Conservation (phyloP, 2,888 invertebrate species). For the Hecatera dysodea region DNA sequence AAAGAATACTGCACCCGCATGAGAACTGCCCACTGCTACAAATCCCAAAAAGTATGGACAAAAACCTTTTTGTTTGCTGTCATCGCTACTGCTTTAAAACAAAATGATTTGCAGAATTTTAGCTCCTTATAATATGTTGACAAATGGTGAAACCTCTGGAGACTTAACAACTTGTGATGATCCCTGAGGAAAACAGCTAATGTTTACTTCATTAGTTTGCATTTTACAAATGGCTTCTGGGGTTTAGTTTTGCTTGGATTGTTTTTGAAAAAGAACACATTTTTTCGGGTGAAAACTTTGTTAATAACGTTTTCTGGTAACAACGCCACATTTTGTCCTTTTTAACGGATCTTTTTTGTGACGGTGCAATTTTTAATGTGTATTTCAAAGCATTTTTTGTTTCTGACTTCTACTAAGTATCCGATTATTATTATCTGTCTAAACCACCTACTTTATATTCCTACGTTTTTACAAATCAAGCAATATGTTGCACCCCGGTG, state of each 20-base stretch:
- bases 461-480: not conserved
- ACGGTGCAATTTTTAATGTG: not conserved
- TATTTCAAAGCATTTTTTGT: not conserved
- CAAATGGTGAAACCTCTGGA: constrained; percentile 66
- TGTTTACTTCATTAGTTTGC: constrained; percentile 75
- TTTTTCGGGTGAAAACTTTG: not conserved
- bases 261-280: not conserved
- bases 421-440: too few species aligned
- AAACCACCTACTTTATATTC: not conserved
- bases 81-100: constrained; percentile 59
- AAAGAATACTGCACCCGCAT: constrained; percentile 1
- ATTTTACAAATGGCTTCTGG: constrained; percentile 67
- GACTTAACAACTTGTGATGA: constrained; percentile 32
- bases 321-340: not conserved
- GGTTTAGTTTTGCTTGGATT: constrained; percentile 35
- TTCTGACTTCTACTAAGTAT: not conserved
- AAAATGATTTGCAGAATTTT: constrained; percentile 65
- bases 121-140: constrained; percentile 63
- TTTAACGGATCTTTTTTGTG: not conserved
- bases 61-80: constrained; percentile 61
- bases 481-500: not conserved
- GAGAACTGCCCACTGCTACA: constrained; percentile 26
- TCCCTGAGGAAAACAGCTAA: constrained; percentile 64
- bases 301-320: not conserved
- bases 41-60: constrained; percentile 25